Evolutionary conservation across 2,113 vertebrate species (phyloP).

Genomic region (Probosciger aterrimus): DNA sequence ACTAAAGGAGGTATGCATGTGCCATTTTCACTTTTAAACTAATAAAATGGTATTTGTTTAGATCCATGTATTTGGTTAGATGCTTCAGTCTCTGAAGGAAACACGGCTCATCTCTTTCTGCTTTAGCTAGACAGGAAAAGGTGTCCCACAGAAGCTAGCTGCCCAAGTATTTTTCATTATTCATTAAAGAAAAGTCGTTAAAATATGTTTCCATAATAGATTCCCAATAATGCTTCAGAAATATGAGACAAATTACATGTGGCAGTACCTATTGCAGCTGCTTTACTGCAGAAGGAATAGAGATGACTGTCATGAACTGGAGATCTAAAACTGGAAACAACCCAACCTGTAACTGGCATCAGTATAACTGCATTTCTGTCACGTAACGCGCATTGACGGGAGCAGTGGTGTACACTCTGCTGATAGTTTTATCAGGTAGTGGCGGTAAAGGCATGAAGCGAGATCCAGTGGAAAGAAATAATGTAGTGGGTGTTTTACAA

Average conservation of each 20-base stretch:
- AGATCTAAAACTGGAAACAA: background rate
- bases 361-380: background rate
- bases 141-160: background rate
- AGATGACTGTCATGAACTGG: background rate
- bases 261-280: background rate
- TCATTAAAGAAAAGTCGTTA: background rate
- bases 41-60: background rate
- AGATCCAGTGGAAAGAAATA: background rate
- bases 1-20: constrained; percentile 85
- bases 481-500: background rate
- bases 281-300: background rate
- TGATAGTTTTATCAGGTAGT: background rate
- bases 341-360: background rate
- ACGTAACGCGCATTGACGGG: background rate
- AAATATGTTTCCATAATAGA: background rate
- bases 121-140: background rate
- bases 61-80: background rate
- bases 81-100: background rate
- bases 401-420: background rate
- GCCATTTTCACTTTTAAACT: background rate
- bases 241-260: background rate
- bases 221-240: background rate
- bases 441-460: background rate
- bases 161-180: background rate
- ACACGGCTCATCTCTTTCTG: background rate